These are phyloP conservation scores for Caenorhabditis drosophilae DNA, from an alignment of 2,888 invertebrate genomes.

Conservation along the genomic window DNA sequence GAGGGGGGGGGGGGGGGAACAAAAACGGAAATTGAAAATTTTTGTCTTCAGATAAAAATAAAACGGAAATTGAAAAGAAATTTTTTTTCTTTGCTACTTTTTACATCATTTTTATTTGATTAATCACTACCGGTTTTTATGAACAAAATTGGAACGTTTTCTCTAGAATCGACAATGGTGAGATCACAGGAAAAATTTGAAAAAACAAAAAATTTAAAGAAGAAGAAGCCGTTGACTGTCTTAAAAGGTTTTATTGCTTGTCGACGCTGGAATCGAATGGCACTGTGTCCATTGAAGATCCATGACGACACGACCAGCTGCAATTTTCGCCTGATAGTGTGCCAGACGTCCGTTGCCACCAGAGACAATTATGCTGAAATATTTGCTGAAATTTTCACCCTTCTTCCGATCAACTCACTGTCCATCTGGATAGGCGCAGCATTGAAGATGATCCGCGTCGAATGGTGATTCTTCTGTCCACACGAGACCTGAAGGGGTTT, in stretches of 20 bases:
- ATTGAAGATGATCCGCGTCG: slow-evolving; percentile 33
- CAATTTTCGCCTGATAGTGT: slow-evolving; percentile 20
- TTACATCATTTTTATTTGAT: too few relatives aligned
- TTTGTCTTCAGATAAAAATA: too few relatives aligned
- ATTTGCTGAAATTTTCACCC: not conserved
- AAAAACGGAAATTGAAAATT: too few relatives aligned
- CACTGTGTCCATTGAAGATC: slow-evolving; percentile 7
- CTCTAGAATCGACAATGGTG: too few relatives aligned
- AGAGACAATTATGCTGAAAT: slow-evolving; percentile 35
- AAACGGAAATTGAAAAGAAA: too few relatives aligned
- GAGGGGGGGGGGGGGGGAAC: too few relatives aligned
- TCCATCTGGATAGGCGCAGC: slow-evolving; percentile 31
- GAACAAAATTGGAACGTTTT: too few relatives aligned
- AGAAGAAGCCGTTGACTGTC: too few relatives aligned
- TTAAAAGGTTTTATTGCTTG: slow-evolving; percentile 1
- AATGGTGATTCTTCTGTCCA: slow-evolving; percentile 30
- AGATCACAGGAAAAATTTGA: too few relatives aligned
- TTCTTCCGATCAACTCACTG: slow-evolving; percentile 35
- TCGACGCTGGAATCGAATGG: not conserved
- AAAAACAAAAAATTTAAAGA: too few relatives aligned
- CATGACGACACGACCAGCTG: slow-evolving; percentile 17
- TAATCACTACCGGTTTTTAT: too few relatives aligned
- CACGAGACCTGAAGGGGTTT: slow-evolving; percentile 11
- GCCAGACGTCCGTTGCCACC: slow-evolving; percentile 35
- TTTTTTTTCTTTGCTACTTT: too few relatives aligned